A percentile compares a stretch with the other conserved stretches of the same genome.
Conservation (phyloP, 2,113 vertebrate species). For the Gila orcuttii region DNA sequence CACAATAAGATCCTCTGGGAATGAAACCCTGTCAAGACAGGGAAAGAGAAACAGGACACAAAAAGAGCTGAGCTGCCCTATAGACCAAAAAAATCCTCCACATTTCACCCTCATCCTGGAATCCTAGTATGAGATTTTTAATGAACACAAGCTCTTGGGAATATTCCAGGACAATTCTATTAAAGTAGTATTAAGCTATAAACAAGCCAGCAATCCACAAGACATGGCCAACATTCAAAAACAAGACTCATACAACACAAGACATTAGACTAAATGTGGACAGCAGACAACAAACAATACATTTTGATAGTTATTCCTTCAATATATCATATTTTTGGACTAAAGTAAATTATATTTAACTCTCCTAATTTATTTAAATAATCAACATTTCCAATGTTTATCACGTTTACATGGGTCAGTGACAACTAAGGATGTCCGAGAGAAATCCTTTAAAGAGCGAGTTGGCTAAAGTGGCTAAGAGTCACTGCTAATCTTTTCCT, state of each 20-base stretch:
- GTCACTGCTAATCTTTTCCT: no score
- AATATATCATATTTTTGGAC: neutral
- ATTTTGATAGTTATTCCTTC: neutral
- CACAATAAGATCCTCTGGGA: conserved; percentile 33
- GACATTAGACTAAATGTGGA: neutral
- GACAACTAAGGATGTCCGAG: neutral
- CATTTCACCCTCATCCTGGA: neutral
- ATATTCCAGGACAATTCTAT: neutral
- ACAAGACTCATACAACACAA: no score
- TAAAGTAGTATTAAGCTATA: neutral
- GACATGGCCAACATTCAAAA: no score
- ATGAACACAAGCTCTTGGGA: conserved; percentile 18
- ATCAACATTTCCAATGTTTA: neutral
- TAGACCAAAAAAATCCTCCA: neutral
- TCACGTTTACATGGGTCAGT: neutral
- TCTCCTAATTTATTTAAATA: neutral
- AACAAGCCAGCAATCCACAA: neutral
- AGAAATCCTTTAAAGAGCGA: no score
- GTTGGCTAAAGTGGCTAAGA: no score
- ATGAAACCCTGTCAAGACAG: neutral
- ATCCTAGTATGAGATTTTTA: neutral
- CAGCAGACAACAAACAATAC: neutral
- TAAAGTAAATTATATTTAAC: neutral
- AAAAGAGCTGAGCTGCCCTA: neutral
- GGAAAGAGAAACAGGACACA: conserved; percentile 24